These are phyloP conservation scores for Chrysomela aeneicollis DNA, from an alignment of 2,888 invertebrate genomes.

Conservation along the genomic window DNA sequence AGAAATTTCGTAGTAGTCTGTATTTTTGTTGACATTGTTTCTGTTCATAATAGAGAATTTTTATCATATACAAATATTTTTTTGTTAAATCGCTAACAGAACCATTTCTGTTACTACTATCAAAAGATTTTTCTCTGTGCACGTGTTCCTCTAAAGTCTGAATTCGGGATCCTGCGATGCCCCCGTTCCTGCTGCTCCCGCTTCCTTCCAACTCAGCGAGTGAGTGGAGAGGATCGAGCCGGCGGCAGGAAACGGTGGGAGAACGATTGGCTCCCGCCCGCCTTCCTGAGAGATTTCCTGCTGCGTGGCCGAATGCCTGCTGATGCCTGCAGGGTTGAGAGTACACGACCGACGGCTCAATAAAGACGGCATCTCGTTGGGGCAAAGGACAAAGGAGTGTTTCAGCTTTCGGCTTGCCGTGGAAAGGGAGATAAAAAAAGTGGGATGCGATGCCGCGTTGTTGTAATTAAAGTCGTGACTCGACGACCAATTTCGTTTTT, in stretches of 20 bases:
- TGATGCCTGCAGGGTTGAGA: neutral
- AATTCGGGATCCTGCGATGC: neutral
- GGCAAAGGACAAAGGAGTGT: conserved; percentile 17
- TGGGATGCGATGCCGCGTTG: conserved; percentile 14
- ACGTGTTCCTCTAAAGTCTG: neutral
- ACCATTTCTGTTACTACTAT: no score
- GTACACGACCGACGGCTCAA: conserved; percentile 8
- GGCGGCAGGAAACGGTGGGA: neutral
- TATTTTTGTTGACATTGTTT: no score
- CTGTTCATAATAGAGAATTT: no score
- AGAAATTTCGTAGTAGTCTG: no score
- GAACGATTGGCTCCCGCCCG: neutral
- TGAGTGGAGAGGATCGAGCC: neutral
- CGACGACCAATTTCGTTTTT: neutral
- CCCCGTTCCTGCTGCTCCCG: neutral
- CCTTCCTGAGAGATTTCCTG: neutral
- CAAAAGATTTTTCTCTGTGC: neutral
- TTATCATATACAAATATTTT: no score
- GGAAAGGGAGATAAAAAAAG: conserved; percentile 3
- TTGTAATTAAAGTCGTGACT: conserved; percentile 23
- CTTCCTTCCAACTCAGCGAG: neutral
- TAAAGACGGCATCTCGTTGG: conserved; percentile 18
- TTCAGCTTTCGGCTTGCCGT: neutral
- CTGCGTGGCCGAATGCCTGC: neutral
- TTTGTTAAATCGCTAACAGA: no score